Conservation (phyloP, 2,888 invertebrate species). For the Caenorhabditis becei region DNA sequence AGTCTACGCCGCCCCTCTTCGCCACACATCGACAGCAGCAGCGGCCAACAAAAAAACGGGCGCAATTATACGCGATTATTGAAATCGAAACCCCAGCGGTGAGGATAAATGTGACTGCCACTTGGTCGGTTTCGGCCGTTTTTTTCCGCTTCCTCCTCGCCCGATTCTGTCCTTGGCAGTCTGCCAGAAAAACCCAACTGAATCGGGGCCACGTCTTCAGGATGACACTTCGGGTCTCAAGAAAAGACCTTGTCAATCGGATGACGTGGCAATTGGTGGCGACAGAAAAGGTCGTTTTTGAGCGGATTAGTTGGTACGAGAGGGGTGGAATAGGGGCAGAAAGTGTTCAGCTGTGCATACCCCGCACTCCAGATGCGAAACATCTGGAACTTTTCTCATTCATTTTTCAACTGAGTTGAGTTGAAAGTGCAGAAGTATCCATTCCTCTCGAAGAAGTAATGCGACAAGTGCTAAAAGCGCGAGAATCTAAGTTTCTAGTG, state of each 20-base stretch:
- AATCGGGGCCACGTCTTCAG: conserved; percentile 15
- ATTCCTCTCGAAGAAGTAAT: too few species aligned
- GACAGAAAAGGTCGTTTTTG: conserved; percentile 35
- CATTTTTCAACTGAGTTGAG: too few species aligned
- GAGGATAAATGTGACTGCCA: conserved; percentile 28
- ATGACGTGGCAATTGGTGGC: conserved; percentile 46
- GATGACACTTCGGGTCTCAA: conserved; percentile 13
- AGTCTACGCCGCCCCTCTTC: conserved; percentile 17
- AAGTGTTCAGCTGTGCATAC: conserved; percentile 44
- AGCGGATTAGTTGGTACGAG: conserved; percentile 30
- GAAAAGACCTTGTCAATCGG: conserved; percentile 38
- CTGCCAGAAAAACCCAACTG: conserved; percentile 25
- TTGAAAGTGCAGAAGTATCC: too few species aligned
- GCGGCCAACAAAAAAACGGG: conserved; percentile 21
- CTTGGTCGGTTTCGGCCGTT: conserved; percentile 2
- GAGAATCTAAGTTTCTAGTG: too few species aligned
- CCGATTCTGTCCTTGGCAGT: conserved; percentile 32
- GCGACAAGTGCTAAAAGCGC: too few species aligned
- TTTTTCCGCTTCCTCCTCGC: too few species aligned
- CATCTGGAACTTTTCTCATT: conserved; percentile 8
- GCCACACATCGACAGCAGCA: not conserved
- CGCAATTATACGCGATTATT: conserved; percentile 60
- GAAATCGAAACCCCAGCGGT: conserved; percentile 46
- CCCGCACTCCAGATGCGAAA: not conserved
- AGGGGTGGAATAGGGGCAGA: conserved; percentile 7